These are phyloP conservation scores for Leptodactylus fuscus DNA, from an alignment of 2,113 vertebrate genomes.

Conservation along the genomic window DNA sequence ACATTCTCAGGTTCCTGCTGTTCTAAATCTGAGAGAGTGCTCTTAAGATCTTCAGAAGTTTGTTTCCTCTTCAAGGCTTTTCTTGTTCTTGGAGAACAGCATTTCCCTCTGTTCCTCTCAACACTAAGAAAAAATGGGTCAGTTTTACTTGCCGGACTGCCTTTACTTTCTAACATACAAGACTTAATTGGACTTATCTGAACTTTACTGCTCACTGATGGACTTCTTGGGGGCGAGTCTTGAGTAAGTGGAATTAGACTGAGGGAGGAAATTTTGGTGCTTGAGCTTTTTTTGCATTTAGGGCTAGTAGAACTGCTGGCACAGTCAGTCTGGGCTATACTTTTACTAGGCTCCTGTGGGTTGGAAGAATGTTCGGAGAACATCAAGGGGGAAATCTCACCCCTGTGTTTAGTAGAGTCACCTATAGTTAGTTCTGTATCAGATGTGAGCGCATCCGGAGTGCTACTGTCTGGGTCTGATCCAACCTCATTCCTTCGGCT, in stretches of 20 bases:
- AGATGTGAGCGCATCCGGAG: not conserved
- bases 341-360: not conserved
- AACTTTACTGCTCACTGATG: not conserved
- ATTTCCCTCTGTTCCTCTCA: too few species aligned
- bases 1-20: not conserved
- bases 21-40: not conserved
- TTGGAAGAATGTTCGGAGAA: not conserved
- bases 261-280: not conserved
- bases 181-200: not conserved
- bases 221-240: not conserved
- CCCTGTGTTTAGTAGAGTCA: not conserved
- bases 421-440: not conserved
- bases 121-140: not conserved
- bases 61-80: constrained; percentile 45
- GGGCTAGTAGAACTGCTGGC: not conserved
- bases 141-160: not conserved
- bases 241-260: constrained; percentile 1
- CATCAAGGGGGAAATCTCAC: not conserved
- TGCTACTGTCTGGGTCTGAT: constrained; percentile 32
- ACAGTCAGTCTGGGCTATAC: too few species aligned
- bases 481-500: not conserved
- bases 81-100: not conserved
- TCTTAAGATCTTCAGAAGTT: not conserved
- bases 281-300: not conserved
- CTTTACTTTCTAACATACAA: not conserved